Evolutionary conservation across 2,888 invertebrate species (phyloP), one percentile per base, ranked within the genome.

Genomic region (Polyommatus icarus): DNA sequence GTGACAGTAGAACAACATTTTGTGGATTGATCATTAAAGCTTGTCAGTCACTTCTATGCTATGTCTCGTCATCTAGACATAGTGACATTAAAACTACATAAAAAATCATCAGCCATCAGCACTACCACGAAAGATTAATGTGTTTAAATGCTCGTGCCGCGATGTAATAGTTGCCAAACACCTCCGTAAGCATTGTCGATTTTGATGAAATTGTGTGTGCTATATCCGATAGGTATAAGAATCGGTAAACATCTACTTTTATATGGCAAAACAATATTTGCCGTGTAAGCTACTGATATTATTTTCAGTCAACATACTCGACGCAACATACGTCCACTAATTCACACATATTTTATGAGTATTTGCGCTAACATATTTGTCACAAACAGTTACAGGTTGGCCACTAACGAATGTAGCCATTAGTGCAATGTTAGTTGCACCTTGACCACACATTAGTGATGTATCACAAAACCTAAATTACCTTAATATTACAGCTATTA

Each of bases 381-480:
- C 12, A 67, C 67, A 67, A 15, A 67, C 12, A 6, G 29, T 67
- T 32, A 29, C 67, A 67, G 29, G 67, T 67, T 15, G 18, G 10
- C 67, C 29, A 59, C 36, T 57, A 76, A 76, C 50, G 76, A 76
- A 76, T 76, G 57, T 32, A 32, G 59, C 20, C 76, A 76, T 76
- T 76, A 76, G 76, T 76, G 20, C n/a, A 76, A 76, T 59, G 76
- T 76, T 76, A 76, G 76, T 76, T 59, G 20, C 76, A 76, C 76
- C 76, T 76, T 76, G 61, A 59, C 76, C 76, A 61, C 76, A n/a
- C 76, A 8, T 20, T 24, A 20, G 61, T 40, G 57, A 59, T 76
- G 29, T 76, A 76, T 59, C 61, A 76, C 61, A 76, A 73, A 73
- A 67, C 18, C 15, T 32, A 67, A 67, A 29, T 67, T 67, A 67